Percentiles rank a stretch among this genome's conserved stretches.
phyloP scores from a whole-genome alignment of 64 coral and sea anemone genomes.

The Montipora cactus region DNA sequence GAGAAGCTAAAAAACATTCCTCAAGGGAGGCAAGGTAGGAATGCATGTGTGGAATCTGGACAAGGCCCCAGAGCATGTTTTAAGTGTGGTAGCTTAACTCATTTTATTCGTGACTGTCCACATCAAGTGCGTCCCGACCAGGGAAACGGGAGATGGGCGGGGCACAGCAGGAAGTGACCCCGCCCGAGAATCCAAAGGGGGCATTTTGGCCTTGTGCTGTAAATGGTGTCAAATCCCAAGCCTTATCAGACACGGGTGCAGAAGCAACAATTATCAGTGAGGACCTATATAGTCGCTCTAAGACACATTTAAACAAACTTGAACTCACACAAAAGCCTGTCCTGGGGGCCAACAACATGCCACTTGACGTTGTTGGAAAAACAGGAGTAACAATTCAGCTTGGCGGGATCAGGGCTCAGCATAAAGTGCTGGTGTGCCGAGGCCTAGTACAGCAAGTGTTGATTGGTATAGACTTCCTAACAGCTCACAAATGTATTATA shows the following conservation, averaged over 20 bases:
- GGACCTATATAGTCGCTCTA: neutral
- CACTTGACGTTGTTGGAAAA: slow-evolving; percentile 13
- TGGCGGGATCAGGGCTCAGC: neutral
- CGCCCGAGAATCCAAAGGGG: slow-evolving; percentile 11
- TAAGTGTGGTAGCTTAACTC: neutral
- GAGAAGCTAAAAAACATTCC: neutral
- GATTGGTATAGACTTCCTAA: slow-evolving; percentile 45
- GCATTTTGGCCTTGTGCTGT: slow-evolving; percentile 12
- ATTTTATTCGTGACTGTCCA: neutral
- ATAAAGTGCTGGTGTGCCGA: slow-evolving; percentile 42
- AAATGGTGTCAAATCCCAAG: slow-evolving; percentile 12
- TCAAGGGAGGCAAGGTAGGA: neutral
- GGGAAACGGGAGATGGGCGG: neutral
- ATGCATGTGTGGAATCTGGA: neutral
- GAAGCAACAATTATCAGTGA: slow-evolving; percentile 38
- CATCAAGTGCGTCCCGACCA: neutral
- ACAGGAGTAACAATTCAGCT: slow-evolving; percentile 22
- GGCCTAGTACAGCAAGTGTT: slow-evolving; percentile 35
- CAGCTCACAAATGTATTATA: slow-evolving; percentile 1
- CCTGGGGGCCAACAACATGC: slow-evolving; percentile 30
- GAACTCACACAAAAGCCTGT: neutral
- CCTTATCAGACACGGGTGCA: slow-evolving; percentile 25
- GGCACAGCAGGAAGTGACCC: slow-evolving; percentile 3
- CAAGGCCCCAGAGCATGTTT: neutral
- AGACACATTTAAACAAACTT: neutral